phyloP scores from a whole-genome alignment of 2,888 invertebrate genomes.

The Drosophila rubida region DNA sequence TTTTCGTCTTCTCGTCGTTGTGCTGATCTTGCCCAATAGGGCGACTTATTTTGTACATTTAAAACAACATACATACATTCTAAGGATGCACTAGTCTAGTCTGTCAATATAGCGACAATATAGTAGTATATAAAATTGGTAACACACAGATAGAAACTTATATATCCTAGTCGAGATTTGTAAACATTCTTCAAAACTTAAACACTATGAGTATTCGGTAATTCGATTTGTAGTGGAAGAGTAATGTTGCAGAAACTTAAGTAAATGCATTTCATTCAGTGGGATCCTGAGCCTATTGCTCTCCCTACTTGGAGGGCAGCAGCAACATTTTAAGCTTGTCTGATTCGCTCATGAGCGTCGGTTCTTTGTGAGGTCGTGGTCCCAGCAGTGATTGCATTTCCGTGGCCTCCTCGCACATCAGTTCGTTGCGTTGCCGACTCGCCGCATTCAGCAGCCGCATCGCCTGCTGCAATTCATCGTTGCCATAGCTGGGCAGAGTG shows the following conservation, averaged over 20 bases:
- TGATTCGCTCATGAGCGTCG: slow-evolving; percentile 83
- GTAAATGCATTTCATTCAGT: slow-evolving; percentile 63
- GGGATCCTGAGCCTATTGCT: background rate
- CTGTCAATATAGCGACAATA: slow-evolving; percentile 43
- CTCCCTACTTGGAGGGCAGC: slow-evolving; percentile 83
- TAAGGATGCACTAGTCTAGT: slow-evolving; percentile 1
- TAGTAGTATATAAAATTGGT: slow-evolving; percentile 1
- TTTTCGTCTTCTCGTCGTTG: slow-evolving; percentile 24
- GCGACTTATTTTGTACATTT: slow-evolving; percentile 52
- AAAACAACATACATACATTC: slow-evolving; percentile 54
- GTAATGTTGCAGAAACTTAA: slow-evolving; percentile 52
- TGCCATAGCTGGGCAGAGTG: slow-evolving; percentile 78
- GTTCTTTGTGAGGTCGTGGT: slow-evolving; percentile 67
- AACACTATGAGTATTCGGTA: slow-evolving; percentile 69
- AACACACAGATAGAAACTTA: slow-evolving; percentile 15
- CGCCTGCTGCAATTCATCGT: slow-evolving; percentile 76
- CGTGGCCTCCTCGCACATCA: slow-evolving; percentile 61
- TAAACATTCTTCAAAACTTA: slow-evolving; percentile 48
- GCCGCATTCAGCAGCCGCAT: slow-evolving; percentile 80
- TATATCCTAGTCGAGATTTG: slow-evolving; percentile 14
- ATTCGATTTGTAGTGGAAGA: slow-evolving; percentile 29
- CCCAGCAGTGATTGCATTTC: slow-evolving; percentile 82
- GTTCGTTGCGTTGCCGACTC: slow-evolving; percentile 73
- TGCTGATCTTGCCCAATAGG: slow-evolving; percentile 41
- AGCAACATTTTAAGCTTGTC: slow-evolving; percentile 85